Percentiles rank a stretch among this genome's conserved stretches.
Conservation (phyloP, 2,888 invertebrate genomes). For the Aradus depressus region DNA sequence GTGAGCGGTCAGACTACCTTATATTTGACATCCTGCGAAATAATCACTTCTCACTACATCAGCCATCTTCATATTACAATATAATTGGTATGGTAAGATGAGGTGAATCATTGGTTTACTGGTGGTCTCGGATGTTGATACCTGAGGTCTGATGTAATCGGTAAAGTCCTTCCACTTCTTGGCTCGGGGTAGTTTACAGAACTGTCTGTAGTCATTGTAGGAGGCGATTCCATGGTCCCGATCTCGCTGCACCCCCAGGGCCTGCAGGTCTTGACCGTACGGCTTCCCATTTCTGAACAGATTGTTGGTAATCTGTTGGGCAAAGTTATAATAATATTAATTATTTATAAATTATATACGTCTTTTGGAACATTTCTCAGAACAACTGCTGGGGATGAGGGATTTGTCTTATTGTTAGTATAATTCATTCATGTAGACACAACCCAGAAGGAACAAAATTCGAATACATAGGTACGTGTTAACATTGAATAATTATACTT, state of each 20-base stretch:
- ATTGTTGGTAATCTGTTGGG: constrained; percentile 50
- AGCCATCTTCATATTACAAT: too few relatives aligned
- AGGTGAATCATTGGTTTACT: constrained; percentile 23
- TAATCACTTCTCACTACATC: too few relatives aligned
- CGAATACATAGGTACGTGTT: too few relatives aligned
- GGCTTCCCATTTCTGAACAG: constrained; percentile 56
- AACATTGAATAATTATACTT: too few relatives aligned
- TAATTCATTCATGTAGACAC: too few relatives aligned
- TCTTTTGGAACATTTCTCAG: background rate
- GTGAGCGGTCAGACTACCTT: too few relatives aligned
- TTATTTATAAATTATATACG: background rate
- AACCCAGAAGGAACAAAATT: too few relatives aligned
- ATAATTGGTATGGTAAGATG: constrained; percentile 33
- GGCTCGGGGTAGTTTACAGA: constrained; percentile 61
- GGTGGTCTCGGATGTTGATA: too few relatives aligned
- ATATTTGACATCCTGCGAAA: too few relatives aligned
- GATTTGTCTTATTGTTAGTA: too few relatives aligned
- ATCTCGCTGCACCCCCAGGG: constrained; percentile 74
- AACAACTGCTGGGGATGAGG: too few relatives aligned
- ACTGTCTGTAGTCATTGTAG: constrained; percentile 64
- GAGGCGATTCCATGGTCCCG: constrained; percentile 75
- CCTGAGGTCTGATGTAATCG: constrained; percentile 53
- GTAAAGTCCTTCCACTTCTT: constrained; percentile 55
- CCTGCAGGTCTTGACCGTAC: constrained; percentile 68
- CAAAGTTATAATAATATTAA: too few relatives aligned